phyloP scores from a whole-genome alignment of 2,888 invertebrate genomes.

The Eupithecia insigniata region DNA sequence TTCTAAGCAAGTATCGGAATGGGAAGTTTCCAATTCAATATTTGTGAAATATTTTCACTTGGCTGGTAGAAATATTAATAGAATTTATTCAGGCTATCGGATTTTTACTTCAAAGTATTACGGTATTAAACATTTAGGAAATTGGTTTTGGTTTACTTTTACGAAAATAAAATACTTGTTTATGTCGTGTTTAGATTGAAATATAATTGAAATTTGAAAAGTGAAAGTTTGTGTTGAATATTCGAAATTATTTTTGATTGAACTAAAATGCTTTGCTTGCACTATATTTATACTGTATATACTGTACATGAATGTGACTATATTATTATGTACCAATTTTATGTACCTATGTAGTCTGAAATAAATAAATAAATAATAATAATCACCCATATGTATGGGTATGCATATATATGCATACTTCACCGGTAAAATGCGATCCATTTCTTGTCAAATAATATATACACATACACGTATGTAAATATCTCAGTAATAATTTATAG shows the following conservation, averaged over 20 bases:
- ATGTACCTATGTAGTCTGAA: too few species aligned
- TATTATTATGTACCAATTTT: too few species aligned
- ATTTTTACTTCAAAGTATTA: conserved; percentile 41
- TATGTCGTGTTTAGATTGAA: neutral
- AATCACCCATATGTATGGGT: too few species aligned
- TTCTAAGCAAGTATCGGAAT: conserved; percentile 42
- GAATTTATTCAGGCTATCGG: conserved; percentile 49
- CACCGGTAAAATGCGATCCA: too few species aligned
- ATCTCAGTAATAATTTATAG: too few species aligned
- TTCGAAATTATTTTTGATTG: neutral
- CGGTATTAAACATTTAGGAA: conserved; percentile 39
- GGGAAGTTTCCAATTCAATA: conserved; percentile 56
- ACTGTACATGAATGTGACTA: too few species aligned
- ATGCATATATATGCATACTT: too few species aligned
- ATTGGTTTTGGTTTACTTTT: conserved; percentile 16
- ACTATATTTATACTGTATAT: too few species aligned
- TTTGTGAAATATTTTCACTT: conserved; percentile 60
- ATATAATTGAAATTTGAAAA: neutral
- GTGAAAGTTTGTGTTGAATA: neutral
- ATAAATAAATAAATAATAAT: too few species aligned
- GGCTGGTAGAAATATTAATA: conserved; percentile 58
- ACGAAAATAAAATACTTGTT: neutral
- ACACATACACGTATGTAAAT: too few species aligned
- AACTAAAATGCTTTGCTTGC: neutral
- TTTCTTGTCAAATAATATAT: too few species aligned